These are phyloP conservation scores for Miniopterus natalensis DNA, from an alignment of 2,113 vertebrate genomes.

Conservation along the genomic window DNA sequence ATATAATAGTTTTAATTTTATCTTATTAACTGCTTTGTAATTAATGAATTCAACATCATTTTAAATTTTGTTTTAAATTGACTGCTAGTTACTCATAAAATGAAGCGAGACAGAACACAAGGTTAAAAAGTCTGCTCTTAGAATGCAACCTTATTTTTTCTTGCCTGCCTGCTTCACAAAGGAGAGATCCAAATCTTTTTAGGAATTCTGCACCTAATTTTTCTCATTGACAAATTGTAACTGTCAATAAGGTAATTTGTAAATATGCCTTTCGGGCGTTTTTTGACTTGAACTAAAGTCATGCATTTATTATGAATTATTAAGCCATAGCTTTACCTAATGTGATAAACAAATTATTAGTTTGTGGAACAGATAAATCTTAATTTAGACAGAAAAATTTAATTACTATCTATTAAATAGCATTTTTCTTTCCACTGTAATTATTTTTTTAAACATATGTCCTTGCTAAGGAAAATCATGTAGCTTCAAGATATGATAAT, in stretches of 20 bases:
- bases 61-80: not conserved
- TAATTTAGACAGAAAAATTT: not conserved
- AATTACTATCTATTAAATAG: not conserved
- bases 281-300: constrained; percentile 34
- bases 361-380: not conserved
- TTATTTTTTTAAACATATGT: constrained; percentile 1
- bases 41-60: not conserved
- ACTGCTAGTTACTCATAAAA: not conserved
- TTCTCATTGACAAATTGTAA: not conserved
- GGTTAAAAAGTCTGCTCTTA: not conserved
- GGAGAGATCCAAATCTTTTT: not conserved
- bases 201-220: not conserved
- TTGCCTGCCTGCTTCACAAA: not conserved
- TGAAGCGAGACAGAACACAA: not conserved
- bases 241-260: not conserved
- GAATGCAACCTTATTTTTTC: not conserved
- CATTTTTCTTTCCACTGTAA: not conserved
- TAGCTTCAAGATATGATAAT: not conserved
- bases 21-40: not conserved
- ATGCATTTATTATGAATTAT: constrained; percentile 24
- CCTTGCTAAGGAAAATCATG: not conserved
- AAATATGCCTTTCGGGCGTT: not conserved
- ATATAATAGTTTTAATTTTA: not conserved
- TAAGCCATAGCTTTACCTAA: not conserved
- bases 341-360: not conserved